Percentiles rank a stretch among this genome's conserved stretches.
Evolutionary conservation across 2,113 vertebrate genomes (phyloP).

Genomic region (Cnemophilus loriae): DNA sequence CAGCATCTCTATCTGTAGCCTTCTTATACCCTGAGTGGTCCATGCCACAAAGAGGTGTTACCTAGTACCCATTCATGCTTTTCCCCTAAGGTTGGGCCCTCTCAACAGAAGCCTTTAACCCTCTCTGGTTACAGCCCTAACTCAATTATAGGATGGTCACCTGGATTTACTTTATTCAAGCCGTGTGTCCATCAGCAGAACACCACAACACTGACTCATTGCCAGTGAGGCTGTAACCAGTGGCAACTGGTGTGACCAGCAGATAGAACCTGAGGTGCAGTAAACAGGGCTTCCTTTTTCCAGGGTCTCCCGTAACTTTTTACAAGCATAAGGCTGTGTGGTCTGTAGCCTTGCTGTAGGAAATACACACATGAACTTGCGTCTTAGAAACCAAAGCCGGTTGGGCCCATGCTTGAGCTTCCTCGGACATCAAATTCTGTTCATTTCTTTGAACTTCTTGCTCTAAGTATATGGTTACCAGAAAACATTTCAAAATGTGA

Average conservation of each 20-base stretch:
- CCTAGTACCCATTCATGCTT: background rate
- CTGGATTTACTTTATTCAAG: background rate
- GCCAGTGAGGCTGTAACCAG: background rate
- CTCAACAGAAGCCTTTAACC: background rate
- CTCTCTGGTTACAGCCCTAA: background rate
- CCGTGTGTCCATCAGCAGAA: background rate
- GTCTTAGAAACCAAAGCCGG: background rate
- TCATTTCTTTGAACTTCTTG: constrained; percentile 21
- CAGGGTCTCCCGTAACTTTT: background rate
- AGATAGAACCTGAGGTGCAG: background rate
- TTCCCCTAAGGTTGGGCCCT: background rate
- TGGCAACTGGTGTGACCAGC: background rate
- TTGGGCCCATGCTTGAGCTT: background rate
- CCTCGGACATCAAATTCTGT: background rate
- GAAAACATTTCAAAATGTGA: constrained; percentile 46
- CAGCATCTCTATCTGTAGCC: background rate
- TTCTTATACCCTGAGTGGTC: background rate
- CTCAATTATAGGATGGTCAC: background rate
- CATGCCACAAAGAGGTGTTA: background rate
- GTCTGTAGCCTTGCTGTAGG: background rate
- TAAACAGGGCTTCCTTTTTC: background rate
- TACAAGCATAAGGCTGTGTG: rapidly evolving
- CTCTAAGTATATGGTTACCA: background rate
- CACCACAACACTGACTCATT: background rate
- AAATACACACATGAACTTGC: background rate